phyloP scores from a whole-genome alignment of 2,797 vertebrate species.

The Sebastes oblongus region DNA sequence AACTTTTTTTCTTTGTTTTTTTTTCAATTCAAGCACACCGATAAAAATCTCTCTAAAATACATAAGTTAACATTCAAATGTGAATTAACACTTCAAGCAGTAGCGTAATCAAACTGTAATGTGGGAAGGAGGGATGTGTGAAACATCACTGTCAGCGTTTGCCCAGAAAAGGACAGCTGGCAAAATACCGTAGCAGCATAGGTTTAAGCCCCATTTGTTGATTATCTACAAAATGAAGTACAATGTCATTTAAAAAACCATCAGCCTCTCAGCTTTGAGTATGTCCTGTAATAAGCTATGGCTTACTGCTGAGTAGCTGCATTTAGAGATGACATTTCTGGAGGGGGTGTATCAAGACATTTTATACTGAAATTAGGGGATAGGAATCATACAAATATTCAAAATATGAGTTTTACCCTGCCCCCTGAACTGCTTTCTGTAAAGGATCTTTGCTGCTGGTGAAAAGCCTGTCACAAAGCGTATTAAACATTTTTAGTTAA shows the following conservation, averaged over 20 bases:
- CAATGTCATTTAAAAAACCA: not conserved
- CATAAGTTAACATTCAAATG: conserved; percentile 83
- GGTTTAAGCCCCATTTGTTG: conserved; percentile 65
- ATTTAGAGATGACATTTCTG: conserved; percentile 10
- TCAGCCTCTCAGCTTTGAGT: conserved; percentile 18
- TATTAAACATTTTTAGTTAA: conserved; percentile 18
- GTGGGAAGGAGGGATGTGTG: conserved; percentile 44
- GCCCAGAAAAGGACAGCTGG: conserved; percentile 50
- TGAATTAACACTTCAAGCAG: conserved; percentile 80
- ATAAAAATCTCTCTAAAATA: conserved; percentile 71
- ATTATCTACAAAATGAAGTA: conserved; percentile 58
- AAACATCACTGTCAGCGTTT: conserved; percentile 44
- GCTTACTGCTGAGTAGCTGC: conserved; percentile 34
- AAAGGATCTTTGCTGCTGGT: conserved; percentile 66
- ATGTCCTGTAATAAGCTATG: conserved; percentile 35
- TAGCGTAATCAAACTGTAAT: conserved; percentile 58
- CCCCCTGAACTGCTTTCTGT: conserved; percentile 33
- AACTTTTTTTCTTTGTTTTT: conserved; percentile 34
- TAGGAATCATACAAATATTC: conserved; percentile 42
- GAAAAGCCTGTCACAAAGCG: conserved; percentile 43
- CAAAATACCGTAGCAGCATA: conserved; percentile 75
- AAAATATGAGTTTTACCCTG: conserved; percentile 20
- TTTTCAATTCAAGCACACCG: conserved; percentile 53
- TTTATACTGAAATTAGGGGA: not conserved
- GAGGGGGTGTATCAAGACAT: not conserved